phyloP scores from a whole-genome alignment of 2,797 vertebrate genomes.

The Acrossocheilus fasciatus region DNA sequence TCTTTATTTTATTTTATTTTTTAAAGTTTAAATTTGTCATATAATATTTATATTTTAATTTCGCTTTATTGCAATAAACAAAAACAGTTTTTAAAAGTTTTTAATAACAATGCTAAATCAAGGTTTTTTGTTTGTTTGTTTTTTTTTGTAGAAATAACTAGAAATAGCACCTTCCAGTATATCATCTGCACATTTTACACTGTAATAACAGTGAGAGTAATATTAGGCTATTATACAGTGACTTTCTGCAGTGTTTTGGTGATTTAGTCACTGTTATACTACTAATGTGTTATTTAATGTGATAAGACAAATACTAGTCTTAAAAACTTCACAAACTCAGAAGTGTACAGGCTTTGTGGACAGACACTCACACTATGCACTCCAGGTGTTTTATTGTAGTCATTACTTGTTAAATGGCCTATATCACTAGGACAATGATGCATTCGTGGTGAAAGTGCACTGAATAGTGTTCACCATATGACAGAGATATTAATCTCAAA shows the following conservation, averaged over 20 bases:
- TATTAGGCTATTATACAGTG: background rate
- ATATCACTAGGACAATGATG: slow-evolving; percentile 27
- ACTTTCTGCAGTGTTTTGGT: background rate
- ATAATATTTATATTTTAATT: background rate
- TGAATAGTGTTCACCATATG: slow-evolving; percentile 3
- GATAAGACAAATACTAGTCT: too few species aligned
- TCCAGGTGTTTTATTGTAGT: slow-evolving; percentile 23
- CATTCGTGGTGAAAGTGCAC: slow-evolving; percentile 4
- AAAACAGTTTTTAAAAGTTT: background rate
- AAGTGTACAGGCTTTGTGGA: background rate
- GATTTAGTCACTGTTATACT: background rate
- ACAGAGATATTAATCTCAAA: slow-evolving; percentile 36
- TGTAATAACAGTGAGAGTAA: background rate
- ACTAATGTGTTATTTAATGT: background rate
- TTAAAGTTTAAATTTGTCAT: background rate
- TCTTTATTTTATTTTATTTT: background rate
- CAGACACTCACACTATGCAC: background rate
- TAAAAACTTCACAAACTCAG: background rate
- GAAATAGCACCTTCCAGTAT: background rate
- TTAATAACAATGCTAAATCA: background rate
- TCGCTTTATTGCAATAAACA: too few species aligned
- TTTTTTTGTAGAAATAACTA: background rate
- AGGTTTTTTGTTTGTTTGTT: too few species aligned
- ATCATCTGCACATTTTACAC: background rate
- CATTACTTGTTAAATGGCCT: slow-evolving; percentile 33